Base-by-base conservation (phyloP, 1,140 invertebrate genomes). In the Octopus bimaculoides region DNA sequence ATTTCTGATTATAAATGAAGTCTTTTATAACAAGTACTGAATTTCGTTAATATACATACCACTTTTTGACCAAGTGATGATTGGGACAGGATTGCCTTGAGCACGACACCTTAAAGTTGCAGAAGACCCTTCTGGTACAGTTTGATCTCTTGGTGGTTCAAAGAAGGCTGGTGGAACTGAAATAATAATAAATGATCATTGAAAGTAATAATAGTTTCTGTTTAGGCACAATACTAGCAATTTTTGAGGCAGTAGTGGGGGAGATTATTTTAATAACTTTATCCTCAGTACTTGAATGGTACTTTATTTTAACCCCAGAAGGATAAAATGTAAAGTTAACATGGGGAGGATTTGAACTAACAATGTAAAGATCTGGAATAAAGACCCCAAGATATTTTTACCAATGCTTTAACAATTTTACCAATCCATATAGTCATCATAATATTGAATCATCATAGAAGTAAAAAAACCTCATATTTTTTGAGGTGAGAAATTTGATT, bases 11-110 rank as follows among this genome's bases (percentile, higher is more conserved):
- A 61, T 1, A 9, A 61, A 61, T 12, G 2, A 61, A 61, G 17
- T 17, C 9, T 61, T 61, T 12, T 12, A 61, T 12, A 61, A 9
- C 9, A 61, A 61, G 9, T 12, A 61, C 56, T 12, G 17, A 17
- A 17, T 61, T 61, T 41, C 12, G 4, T 52, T 17, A 12, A 75
- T 41, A 54, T 12, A 78, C 83, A 77, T 80, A 86, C 95, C 94
- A 89, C 96, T 94, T 90, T 95, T 96, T 74, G 93, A 93, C 96
- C 96, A 98, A 53, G 93, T 91, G 69, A 97, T 92, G 69, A 90
- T 89, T 26, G 95, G 94, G 73, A 91, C 90, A 0, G 95, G 95
- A 26, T 93, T 91, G 52, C 96, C 95, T 80, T 93, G 92, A 5
- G 94, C 94, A 85, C 94, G 92, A 87, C 96, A 98, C 3, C 94